Evolutionary conservation across 1,140 invertebrate genomes (phyloP), one percentile per base, ranked within the genome.

Genomic region (Trichomalopsis sarcophagae): DNA sequence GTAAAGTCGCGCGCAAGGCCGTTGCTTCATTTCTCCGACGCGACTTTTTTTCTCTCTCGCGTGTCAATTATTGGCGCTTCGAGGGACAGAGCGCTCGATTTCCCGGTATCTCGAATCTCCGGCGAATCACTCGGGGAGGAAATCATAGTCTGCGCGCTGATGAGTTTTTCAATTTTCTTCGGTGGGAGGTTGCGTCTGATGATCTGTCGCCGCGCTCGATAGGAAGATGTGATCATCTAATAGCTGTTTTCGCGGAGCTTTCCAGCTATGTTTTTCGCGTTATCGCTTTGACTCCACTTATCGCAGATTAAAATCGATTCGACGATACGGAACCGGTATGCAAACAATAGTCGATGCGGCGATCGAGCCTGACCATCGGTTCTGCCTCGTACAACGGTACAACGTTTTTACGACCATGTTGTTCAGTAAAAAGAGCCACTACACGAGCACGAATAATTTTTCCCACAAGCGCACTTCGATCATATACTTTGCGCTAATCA

Each of bases 1-100:
- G 71, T 55, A 69, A 76, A 68, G 21, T 30, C 21, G 73, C 30
- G 27, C 27, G 27, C 76, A 78, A 78, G 47, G 76, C 13, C 76
- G 47, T 66, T 66, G 21, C 2, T 40, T 40, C 5, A 36, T 36
- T 36, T 5, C 2, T 36, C 33, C 5, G 5, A 36, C 33, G 5
- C 33, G 36, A 75, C 23, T 77, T 30, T 77, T 44, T 10, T 77
- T 27, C 44, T 47, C 30, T 2, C 30, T 75, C 73, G 36, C n/a
- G 4, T 75, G 0, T 36, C 30, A 75, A 75, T 75, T 75, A 75
- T 40, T 10, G 73, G 40, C 27, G 14, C 21, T 11, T 77, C 9
- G 62, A 66, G n/a, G 5, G 10, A 44, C 7, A 44, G 40, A 44
- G 40, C 6, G 69, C 11, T 71, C 23, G 11, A 71, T 71, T 71